These are phyloP conservation scores for Sitta carolinensis DNA, from an alignment of 2,797 vertebrate genomes.

Conservation along the genomic window DNA sequence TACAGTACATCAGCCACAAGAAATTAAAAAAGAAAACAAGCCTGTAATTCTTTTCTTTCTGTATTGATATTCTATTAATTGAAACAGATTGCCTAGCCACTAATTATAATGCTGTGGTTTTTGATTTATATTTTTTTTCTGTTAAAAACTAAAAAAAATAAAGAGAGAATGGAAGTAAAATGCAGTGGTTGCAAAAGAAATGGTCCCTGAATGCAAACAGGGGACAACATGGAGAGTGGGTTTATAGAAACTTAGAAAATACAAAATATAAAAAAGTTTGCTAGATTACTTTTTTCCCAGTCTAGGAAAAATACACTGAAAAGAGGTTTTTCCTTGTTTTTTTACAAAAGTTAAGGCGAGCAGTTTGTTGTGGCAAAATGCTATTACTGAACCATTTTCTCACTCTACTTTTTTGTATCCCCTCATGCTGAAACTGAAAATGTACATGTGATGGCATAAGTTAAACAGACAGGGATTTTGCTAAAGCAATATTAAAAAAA, in stretches of 20 bases:
- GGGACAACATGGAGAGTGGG: constrained; percentile 47
- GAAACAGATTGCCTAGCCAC: constrained; percentile 65
- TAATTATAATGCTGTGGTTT: constrained; percentile 49
- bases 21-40: constrained; percentile 74
- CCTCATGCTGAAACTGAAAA: constrained; percentile 31
- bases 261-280: constrained; percentile 76
- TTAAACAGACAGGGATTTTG: constrained; percentile 9
- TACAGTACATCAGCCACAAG: constrained; percentile 78
- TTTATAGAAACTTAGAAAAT: constrained; percentile 76
- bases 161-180: constrained; percentile 27
- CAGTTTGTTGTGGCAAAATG: constrained; percentile 73
- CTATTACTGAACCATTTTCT: constrained; percentile 36
- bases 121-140: constrained; percentile 31
- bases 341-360: constrained; percentile 82
- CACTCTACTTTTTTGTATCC: constrained; percentile 34
- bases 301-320: constrained; percentile 72
- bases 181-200: constrained; percentile 64
- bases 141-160: constrained; percentile 14
- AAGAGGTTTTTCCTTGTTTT: constrained; percentile 45
- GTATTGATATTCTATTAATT: constrained; percentile 66
- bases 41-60: constrained; percentile 81
- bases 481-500: background rate
- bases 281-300: constrained; percentile 52
- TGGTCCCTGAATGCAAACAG: constrained; percentile 34
- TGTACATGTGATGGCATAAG: background rate